phyloP scores from a whole-genome alignment of 2,888 invertebrate species.

The Falcaria lacertinaria region DNA sequence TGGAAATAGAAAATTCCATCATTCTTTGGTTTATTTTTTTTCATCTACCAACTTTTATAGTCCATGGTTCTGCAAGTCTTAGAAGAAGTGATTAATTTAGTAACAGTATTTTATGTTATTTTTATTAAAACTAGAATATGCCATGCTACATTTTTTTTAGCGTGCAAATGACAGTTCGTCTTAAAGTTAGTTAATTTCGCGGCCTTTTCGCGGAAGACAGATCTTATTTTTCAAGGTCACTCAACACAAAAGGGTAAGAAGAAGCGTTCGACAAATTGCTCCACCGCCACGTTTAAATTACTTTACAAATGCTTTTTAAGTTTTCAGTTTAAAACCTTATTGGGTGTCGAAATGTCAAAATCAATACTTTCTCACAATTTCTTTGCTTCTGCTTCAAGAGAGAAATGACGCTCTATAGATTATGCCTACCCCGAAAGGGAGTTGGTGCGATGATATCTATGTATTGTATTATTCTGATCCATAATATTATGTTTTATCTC shows the following conservation, averaged over 20 bases:
- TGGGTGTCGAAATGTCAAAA: constrained; percentile 26
- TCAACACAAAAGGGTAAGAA: constrained; percentile 45
- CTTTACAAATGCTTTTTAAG: constrained; percentile 62
- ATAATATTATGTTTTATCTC: constrained; percentile 6
- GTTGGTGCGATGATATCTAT: too few relatives aligned
- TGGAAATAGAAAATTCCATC: too few relatives aligned
- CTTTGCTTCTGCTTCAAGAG: too few relatives aligned
- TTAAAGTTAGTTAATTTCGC: constrained; percentile 49
- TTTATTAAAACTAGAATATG: constrained; percentile 10
- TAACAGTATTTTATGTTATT: constrained; percentile 4
- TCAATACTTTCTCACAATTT: too few relatives aligned
- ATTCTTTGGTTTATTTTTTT: too few relatives aligned
- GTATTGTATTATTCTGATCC: too few relatives aligned
- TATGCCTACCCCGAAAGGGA: too few relatives aligned
- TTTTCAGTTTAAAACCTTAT: constrained; percentile 45
- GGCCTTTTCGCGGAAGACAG: constrained; percentile 29
- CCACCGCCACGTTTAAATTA: constrained; percentile 57
- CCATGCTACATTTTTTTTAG: constrained; percentile 21
- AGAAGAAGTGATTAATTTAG: too few relatives aligned
- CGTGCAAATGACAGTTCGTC: constrained; percentile 44
- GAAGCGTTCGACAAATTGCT: constrained; percentile 59
- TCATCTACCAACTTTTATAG: too few relatives aligned
- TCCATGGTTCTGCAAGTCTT: too few relatives aligned
- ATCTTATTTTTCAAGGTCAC: constrained; percentile 48
- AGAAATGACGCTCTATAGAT: too few relatives aligned